Conservation (phyloP, 2,797 vertebrate genomes). For the Trachops cirrhosus region DNA sequence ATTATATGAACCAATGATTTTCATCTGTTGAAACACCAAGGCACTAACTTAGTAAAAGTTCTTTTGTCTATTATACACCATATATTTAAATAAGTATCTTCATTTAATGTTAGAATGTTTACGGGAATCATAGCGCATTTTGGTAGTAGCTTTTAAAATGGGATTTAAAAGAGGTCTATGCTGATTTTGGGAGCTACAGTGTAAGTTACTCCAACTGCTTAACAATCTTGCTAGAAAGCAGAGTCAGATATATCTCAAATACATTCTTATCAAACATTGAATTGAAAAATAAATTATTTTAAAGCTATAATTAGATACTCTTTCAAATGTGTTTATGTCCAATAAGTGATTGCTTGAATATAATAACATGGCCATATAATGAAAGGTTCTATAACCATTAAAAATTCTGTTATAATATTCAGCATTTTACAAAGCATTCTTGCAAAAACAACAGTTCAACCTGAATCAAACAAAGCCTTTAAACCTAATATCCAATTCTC, state of each 20-base stretch:
- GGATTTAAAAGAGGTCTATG: constrained; percentile 24
- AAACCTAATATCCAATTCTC: not conserved
- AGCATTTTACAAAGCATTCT: constrained; percentile 42
- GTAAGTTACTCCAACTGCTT: constrained; percentile 27
- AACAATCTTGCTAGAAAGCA: not conserved
- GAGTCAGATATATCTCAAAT: not conserved
- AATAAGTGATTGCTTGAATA: constrained; percentile 13
- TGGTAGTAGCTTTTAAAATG: constrained; percentile 25
- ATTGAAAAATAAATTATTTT: constrained; percentile 7
- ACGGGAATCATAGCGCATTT: not conserved
- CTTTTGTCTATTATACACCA: not conserved
- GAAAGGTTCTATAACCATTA: not conserved
- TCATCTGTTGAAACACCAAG: constrained; percentile 54
- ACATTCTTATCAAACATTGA: not conserved
- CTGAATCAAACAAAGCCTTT: constrained; percentile 27
- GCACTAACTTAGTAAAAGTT: constrained; percentile 36
- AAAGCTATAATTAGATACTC: not conserved
- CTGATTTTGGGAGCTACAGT: not conserved
- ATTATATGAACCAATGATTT: constrained; percentile 45
- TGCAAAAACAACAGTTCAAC: not conserved
- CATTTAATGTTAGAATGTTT: constrained; percentile 4
- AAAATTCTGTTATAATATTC: constrained; percentile 9
- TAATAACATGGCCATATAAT: not conserved
- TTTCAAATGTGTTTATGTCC: not conserved
- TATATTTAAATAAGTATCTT: constrained; percentile 18